Percentiles rank a stretch among this genome's conserved stretches.
Conservation (phyloP, 1,140 invertebrate species). For the Drosophila nebulosa region DNA sequence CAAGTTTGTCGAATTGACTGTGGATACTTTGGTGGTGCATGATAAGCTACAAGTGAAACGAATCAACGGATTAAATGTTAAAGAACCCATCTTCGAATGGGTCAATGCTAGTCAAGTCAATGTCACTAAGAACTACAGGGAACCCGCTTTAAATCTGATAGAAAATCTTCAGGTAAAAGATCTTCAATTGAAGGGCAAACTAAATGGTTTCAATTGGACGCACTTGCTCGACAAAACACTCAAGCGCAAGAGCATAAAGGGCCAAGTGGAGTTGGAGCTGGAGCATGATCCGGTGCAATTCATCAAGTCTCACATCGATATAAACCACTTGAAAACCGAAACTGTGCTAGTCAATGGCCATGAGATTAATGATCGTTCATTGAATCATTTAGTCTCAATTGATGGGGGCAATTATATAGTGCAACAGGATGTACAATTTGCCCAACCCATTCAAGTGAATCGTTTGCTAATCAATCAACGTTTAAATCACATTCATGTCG, state of each 20-base stretch:
- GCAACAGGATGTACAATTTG: constrained; percentile 80
- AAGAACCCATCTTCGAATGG: constrained; percentile 42
- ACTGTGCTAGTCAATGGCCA: constrained; percentile 45
- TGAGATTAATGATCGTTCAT: constrained; percentile 49
- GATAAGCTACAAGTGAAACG: constrained; percentile 30
- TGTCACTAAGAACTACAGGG: constrained; percentile 44
- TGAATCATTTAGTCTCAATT: constrained; percentile 55
- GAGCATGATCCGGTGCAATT: constrained; percentile 45
- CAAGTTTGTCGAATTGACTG: constrained; percentile 55
- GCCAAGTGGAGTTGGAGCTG: background rate
- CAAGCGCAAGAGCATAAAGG: constrained; percentile 41
- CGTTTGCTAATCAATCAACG: constrained; percentile 70
- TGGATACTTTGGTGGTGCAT: constrained; percentile 53
- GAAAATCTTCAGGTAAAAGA: constrained; percentile 34
- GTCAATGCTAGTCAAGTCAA: constrained; percentile 53
- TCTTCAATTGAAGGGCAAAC: constrained; percentile 44
- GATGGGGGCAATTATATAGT: constrained; percentile 69
- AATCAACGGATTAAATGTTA: constrained; percentile 52
- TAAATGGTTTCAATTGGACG: constrained; percentile 56
- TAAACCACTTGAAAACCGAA: constrained; percentile 47
- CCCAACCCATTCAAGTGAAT: constrained; percentile 68
- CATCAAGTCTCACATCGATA: constrained; percentile 41
- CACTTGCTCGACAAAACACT: constrained; percentile 52
- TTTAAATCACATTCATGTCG: constrained; percentile 80
- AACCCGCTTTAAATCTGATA: constrained; percentile 12